Conservation (phyloP, 1,140 invertebrate species). For the Dryas iulia region DNA sequence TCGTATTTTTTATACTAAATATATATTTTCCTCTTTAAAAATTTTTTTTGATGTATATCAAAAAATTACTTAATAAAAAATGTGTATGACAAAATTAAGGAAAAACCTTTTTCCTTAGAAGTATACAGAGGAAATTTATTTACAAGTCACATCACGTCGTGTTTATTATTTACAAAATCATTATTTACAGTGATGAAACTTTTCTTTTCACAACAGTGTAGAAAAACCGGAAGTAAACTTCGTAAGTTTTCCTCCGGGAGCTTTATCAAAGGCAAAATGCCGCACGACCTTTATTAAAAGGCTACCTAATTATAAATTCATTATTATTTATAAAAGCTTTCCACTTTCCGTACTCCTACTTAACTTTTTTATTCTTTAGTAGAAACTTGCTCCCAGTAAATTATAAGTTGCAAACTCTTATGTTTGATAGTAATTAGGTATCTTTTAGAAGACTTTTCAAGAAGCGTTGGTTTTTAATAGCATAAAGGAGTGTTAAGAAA, state of each 20-base stretch:
- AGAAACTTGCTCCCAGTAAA: constrained; percentile 30
- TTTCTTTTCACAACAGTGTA: constrained; percentile 6
- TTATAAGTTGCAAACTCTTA: constrained; percentile 23
- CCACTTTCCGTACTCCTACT: constrained; percentile 31
- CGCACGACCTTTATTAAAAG: constrained; percentile 31
- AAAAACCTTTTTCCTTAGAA: not conserved
- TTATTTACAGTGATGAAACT: not conserved
- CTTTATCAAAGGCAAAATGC: constrained; percentile 33
- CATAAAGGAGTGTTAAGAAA: not conserved
- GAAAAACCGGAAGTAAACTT: constrained; percentile 18
- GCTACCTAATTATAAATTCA: constrained; percentile 40
- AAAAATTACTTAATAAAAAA: no score
- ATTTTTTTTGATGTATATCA: no score
- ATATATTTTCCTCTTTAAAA: no score
- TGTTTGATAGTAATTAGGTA: not conserved
- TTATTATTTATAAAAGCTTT: constrained; percentile 39
- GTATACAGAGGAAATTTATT: not conserved
- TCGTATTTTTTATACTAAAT: no score
- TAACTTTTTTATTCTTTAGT: constrained; percentile 30
- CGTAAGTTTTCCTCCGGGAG: constrained; percentile 24
- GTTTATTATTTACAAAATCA: not conserved
- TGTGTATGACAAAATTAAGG: no score
- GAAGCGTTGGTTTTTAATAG: no score
- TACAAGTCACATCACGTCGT: not conserved
- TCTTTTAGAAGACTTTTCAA: not conserved